Conservation (phyloP, 2,888 invertebrate genomes). For the Stictocephala bisonia region DNA sequence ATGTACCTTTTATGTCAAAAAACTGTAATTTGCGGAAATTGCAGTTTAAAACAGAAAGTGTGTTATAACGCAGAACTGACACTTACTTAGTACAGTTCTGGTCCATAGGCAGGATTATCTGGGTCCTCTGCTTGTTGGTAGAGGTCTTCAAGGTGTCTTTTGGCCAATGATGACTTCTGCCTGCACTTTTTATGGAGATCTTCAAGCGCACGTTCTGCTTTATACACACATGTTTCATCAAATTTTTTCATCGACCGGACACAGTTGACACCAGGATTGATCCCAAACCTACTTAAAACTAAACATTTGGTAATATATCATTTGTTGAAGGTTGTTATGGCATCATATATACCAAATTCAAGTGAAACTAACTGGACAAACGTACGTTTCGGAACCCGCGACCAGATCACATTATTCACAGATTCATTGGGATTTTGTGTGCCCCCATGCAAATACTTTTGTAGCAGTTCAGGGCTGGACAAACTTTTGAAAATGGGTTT, state of each 20-base stretch:
- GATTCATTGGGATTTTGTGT: constrained; percentile 17
- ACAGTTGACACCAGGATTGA: background rate
- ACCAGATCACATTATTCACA: constrained; percentile 23
- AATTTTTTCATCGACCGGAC: background rate
- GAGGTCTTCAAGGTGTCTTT: background rate
- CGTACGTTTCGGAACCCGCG: constrained; percentile 5
- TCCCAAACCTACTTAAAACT: constrained; percentile 4
- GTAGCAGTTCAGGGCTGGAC: background rate
- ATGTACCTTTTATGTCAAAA: too few species aligned
- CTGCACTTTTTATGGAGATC: background rate
- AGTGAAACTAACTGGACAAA: background rate
- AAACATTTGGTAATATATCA: constrained; percentile 13
- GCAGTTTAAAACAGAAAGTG: too few species aligned
- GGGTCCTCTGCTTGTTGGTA: background rate
- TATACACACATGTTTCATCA: background rate
- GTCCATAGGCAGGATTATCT: background rate
- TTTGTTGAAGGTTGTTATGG: background rate
- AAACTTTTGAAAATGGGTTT: constrained; percentile 25
- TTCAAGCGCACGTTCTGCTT: background rate
- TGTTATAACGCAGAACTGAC: too few species aligned
- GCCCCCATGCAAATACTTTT: constrained; percentile 9
- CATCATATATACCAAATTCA: background rate
- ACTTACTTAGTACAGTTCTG: background rate
- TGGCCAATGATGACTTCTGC: background rate
- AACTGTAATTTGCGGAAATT: too few species aligned